Conservation (phyloP, 2,113 vertebrate genomes). For the Pterocles gutturalis region DNA sequence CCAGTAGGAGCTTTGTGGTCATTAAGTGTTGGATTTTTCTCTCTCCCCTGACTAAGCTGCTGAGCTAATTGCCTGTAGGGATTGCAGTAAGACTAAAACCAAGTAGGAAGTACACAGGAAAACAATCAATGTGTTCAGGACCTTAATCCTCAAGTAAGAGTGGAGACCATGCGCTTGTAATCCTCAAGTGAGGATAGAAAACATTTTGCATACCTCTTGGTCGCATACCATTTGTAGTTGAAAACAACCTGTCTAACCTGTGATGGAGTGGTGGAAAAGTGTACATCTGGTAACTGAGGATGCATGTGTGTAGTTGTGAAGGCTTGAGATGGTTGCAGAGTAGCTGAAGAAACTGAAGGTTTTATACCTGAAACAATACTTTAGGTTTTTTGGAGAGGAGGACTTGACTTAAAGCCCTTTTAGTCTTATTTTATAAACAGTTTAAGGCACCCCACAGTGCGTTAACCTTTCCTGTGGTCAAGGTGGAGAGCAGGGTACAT, state of each 20-base stretch:
- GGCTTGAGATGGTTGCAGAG: not conserved
- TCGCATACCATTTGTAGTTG: not conserved
- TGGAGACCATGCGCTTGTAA: not conserved
- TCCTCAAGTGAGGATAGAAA: not conserved
- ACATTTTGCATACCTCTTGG: not conserved
- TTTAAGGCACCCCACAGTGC: not conserved
- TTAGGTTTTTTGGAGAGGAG: not conserved
- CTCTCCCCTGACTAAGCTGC: not conserved
- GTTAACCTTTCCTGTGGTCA: not conserved
- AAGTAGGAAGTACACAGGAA: not conserved
- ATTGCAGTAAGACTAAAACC: slow-evolving; percentile 9
- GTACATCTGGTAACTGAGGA: not conserved
- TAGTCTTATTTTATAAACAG: not conserved
- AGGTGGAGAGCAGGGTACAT: not conserved
- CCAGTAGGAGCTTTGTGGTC: slow-evolving; percentile 17
- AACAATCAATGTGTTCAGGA: slow-evolving; percentile 43
- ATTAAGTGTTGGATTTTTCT: slow-evolving; percentile 33
- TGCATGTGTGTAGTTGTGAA: not conserved
- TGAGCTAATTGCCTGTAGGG: slow-evolving; percentile 4
- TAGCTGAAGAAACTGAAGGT: not conserved
- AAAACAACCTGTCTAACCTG: not conserved
- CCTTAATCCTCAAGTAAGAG: not conserved
- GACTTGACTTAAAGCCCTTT: not conserved
- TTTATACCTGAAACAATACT: not conserved
- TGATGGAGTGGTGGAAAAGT: not conserved